phyloP scores from a whole-genome alignment of 2,888 invertebrate species.

The Ophonus ardosiacus region DNA sequence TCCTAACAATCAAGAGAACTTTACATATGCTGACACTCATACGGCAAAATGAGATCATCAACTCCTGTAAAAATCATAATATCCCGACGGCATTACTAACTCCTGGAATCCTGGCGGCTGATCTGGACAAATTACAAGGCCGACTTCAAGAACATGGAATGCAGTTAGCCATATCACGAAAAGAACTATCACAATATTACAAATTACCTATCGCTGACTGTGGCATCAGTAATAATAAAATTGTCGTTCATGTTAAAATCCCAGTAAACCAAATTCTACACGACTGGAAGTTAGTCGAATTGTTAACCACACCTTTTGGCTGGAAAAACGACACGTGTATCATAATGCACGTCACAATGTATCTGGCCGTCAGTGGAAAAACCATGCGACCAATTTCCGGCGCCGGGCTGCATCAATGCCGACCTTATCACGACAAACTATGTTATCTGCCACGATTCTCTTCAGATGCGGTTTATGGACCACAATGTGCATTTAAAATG shows the following conservation, averaged over 20 bases:
- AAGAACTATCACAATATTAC: constrained; percentile 24
- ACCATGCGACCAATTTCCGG: constrained; percentile 39
- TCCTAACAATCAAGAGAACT: background rate
- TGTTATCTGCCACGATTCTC: constrained; percentile 51
- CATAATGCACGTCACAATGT: constrained; percentile 51
- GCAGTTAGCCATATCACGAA: constrained; percentile 6
- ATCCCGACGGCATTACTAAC: background rate
- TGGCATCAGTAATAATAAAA: background rate
- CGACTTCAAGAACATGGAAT: background rate
- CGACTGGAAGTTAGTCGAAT: constrained; percentile 19
- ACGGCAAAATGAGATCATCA: background rate
- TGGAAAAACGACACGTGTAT: constrained; percentile 51
- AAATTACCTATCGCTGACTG: constrained; percentile 53
- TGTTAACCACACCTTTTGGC: constrained; percentile 51
- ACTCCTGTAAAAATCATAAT: background rate
- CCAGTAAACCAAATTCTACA: constrained; percentile 24
- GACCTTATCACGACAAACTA: constrained; percentile 47
- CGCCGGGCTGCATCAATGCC: constrained; percentile 5
- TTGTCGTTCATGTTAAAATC: constrained; percentile 19
- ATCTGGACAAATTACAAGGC: too few relatives aligned
- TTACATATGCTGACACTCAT: background rate
- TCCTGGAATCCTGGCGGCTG: too few relatives aligned
- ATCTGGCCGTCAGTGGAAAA: constrained; percentile 44
- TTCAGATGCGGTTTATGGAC: constrained; percentile 30
- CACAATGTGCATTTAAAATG: constrained; percentile 48